Evolutionary conservation across 92 coral and sea anemone species (phyloP), one percentile per base, ranked within the genome.

Genomic region (Meandrina meandrites): DNA sequence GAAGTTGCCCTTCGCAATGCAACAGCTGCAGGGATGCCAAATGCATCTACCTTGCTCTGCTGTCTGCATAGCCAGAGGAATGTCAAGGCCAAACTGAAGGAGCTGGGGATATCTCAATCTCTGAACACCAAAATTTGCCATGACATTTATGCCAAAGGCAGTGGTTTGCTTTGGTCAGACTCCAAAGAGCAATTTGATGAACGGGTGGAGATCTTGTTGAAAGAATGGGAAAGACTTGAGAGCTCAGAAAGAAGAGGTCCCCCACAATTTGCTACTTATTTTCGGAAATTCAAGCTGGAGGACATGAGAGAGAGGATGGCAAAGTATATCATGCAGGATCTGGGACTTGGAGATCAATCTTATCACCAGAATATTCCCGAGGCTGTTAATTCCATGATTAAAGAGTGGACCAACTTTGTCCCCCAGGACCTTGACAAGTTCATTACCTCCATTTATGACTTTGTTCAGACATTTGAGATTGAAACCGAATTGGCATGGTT

Each of bases 281-380:
- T 84, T 37, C 47, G 56, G 35, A 37, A 75, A 28, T 84, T 68
- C 88, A 84, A 68, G 83, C 36, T 68, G 88, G 80, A 74, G 34
- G 88, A 84, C 67, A 74, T 75, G 83, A 84, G 78, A 42, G 34
- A 68, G 80, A 42, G 78, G 83, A 84, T 84, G 83, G 76, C 80
- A 50, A 84, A 75, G 88, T 84, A 34, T 32, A 81, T 84, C 66
- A 81, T 81, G 70, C 74, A 34, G 17, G 77, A 72, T 42, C 86
- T 82, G 70, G 86, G 86, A 19, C 77, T 82, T 60, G 86, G 86
- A 48, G 79, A 82, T 22, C 30, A 42, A 21, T 80, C 79, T 45
- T 82, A 84, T 73, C 70, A 69, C 51, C 79, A 82, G 86, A 82
- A 82, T 40, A 48, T 82, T 3, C 76, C 74, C 4, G 86, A 82